A percentile compares a stretch with the other conserved stretches of the same genome.
These are phyloP conservation scores for Chrysogorgia sp. DNA, from an alignment of 92 coral and sea anemone species.

Conservation along the genomic window DNA sequence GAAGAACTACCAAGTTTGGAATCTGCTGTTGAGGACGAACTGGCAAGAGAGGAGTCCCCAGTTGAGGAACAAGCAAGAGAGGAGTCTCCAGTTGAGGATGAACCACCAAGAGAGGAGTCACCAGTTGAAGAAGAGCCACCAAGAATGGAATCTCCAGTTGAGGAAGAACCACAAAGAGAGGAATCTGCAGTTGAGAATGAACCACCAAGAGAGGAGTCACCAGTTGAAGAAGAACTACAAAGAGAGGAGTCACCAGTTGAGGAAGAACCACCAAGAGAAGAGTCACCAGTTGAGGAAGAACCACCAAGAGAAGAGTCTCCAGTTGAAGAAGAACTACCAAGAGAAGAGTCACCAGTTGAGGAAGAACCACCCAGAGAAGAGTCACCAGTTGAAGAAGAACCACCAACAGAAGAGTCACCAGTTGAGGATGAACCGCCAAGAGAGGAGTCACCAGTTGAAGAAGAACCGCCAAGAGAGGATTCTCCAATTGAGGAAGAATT, in stretches of 20 bases:
- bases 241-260: too few species aligned
- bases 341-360: neutral
- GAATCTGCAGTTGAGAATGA: neutral
- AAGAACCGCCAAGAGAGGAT: neutral
- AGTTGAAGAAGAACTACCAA: neutral
- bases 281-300: neutral
- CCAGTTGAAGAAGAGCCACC: neutral
- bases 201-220: neutral
- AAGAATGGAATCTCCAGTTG: conserved; percentile 14
- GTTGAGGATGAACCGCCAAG: neutral
- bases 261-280: too few species aligned
- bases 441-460: neutral
- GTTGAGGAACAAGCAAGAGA: conserved; percentile 1
- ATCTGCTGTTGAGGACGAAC: conserved; percentile 70
- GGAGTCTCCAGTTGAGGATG: neutral
- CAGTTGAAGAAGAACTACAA: neutral
- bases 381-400: neutral
- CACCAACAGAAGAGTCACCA: neutral
- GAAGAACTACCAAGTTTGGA: conserved; percentile 74
- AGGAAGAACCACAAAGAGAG: neutral
- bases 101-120: neutral
- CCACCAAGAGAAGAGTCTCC: neutral
- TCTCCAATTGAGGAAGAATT: neutral
- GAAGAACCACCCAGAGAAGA: neutral
- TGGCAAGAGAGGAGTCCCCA: neutral